phyloP scores from a whole-genome alignment of 2,888 invertebrate genomes.

The Drosophila formosana region DNA sequence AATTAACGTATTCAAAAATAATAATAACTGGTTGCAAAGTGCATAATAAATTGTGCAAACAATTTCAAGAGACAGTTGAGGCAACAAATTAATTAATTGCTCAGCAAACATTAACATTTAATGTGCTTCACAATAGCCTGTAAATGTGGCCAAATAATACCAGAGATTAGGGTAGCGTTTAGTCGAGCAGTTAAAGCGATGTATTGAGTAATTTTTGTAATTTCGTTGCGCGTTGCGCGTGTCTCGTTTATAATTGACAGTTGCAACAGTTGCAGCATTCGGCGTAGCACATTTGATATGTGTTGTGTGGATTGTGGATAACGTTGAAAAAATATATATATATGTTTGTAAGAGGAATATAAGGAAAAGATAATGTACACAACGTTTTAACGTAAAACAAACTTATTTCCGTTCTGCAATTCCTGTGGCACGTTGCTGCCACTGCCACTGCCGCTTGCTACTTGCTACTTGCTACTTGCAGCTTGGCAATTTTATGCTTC shows the following conservation, averaged over 20 bases:
- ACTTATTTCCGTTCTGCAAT: slow-evolving; percentile 57
- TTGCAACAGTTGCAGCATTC: slow-evolving; percentile 20
- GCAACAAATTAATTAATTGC: background rate
- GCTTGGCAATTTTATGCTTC: slow-evolving; percentile 79
- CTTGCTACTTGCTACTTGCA: slow-evolving; percentile 46
- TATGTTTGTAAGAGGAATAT: background rate
- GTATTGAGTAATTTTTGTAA: slow-evolving; percentile 1
- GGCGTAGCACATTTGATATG: slow-evolving; percentile 29
- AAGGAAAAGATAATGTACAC: slow-evolving; percentile 50
- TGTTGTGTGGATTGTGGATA: slow-evolving; percentile 27
- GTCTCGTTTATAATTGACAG: slow-evolving; percentile 37
- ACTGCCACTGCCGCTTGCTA: slow-evolving; percentile 22
- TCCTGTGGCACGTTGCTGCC: slow-evolving; percentile 24
- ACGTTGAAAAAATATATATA: slow-evolving; percentile 8
- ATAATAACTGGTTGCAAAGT: background rate
- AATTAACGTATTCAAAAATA: background rate
- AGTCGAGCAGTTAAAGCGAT: background rate
- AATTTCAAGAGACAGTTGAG: background rate
- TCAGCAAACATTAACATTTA: no score
- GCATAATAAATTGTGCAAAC: background rate
- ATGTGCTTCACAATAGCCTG: background rate
- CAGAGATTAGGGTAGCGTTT: background rate
- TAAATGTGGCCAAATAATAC: background rate
- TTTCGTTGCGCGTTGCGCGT: background rate
- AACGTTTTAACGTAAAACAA: slow-evolving; percentile 53